Conservation (phyloP, 2,888 invertebrate genomes). For the Sminthurides aquaticus region DNA sequence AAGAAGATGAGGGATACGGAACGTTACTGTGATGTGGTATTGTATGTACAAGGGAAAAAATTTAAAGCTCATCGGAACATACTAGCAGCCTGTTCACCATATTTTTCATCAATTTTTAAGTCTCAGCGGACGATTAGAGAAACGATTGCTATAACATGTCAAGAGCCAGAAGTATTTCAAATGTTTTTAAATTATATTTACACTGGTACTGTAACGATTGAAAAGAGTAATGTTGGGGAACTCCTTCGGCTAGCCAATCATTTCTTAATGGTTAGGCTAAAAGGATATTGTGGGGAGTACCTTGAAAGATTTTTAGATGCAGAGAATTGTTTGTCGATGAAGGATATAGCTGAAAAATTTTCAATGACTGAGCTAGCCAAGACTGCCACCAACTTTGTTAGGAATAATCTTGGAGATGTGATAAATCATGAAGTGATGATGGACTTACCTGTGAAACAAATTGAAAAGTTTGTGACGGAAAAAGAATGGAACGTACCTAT, state of each 20-base stretch:
- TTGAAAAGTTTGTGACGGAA: slow-evolving; percentile 53
- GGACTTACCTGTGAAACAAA: slow-evolving; percentile 49
- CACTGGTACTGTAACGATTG: slow-evolving; percentile 56
- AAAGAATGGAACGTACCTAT: slow-evolving; percentile 48
- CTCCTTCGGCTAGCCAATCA: slow-evolving; percentile 57
- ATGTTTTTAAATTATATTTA: slow-evolving; percentile 60
- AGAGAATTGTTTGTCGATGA: slow-evolving; percentile 57
- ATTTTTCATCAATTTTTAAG: slow-evolving; percentile 58
- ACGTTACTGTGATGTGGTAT: slow-evolving; percentile 56
- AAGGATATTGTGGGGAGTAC: slow-evolving; percentile 59
- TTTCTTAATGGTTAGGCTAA: slow-evolving; percentile 56
- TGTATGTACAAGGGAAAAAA: slow-evolving; percentile 55
- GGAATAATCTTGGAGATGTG: slow-evolving; percentile 52
- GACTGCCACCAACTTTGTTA: slow-evolving; percentile 54
- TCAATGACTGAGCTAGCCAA: slow-evolving; percentile 54
- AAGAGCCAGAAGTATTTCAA: slow-evolving; percentile 55
- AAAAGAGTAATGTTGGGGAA: slow-evolving; percentile 56
- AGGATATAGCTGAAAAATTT: slow-evolving; percentile 56
- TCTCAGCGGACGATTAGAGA: slow-evolving; percentile 46
- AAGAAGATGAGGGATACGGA: slow-evolving; percentile 53
- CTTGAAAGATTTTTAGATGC: slow-evolving; percentile 56
- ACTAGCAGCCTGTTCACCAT: slow-evolving; percentile 58
- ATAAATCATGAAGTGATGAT: slow-evolving; percentile 54
- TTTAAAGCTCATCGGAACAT: slow-evolving; percentile 58
- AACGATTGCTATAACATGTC: slow-evolving; percentile 54